Percentiles rank a stretch among this genome's conserved stretches.
phyloP scores from a whole-genome alignment of 2,888 invertebrate genomes.

The Hirtodrosophila histrioides region DNA sequence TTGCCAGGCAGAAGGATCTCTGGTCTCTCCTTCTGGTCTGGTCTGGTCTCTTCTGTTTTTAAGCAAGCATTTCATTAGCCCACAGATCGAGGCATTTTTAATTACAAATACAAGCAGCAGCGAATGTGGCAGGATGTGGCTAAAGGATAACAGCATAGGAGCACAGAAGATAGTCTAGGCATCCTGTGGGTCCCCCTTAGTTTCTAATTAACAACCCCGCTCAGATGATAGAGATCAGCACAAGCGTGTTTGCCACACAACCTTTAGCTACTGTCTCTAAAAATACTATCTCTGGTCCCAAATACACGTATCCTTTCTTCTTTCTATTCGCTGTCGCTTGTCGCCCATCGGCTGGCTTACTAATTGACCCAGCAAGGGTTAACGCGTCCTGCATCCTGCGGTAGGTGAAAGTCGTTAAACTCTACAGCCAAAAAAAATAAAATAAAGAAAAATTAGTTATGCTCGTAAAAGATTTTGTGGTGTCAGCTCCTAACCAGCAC shows the following conservation, averaged over 20 bases:
- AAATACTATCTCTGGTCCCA: not conserved
- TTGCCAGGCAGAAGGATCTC: slow-evolving; percentile 21
- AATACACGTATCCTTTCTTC: slow-evolving; percentile 6
- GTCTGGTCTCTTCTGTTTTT: too few relatives aligned
- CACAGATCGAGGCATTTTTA: slow-evolving; percentile 5
- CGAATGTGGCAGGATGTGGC: slow-evolving; percentile 29
- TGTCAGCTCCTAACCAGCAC: slow-evolving; percentile 10
- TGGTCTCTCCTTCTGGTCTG: not conserved
- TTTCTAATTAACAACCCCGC: slow-evolving; percentile 48
- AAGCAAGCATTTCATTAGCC: slow-evolving; percentile 41
- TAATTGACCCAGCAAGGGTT: slow-evolving; percentile 67
- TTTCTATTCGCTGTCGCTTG: slow-evolving; percentile 18
- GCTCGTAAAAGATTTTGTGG: slow-evolving; percentile 53
- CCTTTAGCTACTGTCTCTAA: slow-evolving; percentile 38
- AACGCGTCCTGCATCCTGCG: slow-evolving; percentile 49
- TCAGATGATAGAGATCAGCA: slow-evolving; percentile 34
- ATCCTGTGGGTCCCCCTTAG: slow-evolving; percentile 35
- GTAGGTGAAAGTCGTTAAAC: slow-evolving; percentile 75
- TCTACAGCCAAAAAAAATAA: not conserved
- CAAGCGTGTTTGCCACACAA: not conserved
- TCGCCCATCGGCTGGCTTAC: slow-evolving; percentile 35
- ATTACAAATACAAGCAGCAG: slow-evolving; percentile 11
- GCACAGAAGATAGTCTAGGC: slow-evolving; percentile 6
- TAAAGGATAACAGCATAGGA: slow-evolving; percentile 9
- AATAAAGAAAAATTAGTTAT: slow-evolving; percentile 51